Base-by-base conservation (phyloP, 1,140 invertebrate genomes). In the Drosophila gunungcola region DNA sequence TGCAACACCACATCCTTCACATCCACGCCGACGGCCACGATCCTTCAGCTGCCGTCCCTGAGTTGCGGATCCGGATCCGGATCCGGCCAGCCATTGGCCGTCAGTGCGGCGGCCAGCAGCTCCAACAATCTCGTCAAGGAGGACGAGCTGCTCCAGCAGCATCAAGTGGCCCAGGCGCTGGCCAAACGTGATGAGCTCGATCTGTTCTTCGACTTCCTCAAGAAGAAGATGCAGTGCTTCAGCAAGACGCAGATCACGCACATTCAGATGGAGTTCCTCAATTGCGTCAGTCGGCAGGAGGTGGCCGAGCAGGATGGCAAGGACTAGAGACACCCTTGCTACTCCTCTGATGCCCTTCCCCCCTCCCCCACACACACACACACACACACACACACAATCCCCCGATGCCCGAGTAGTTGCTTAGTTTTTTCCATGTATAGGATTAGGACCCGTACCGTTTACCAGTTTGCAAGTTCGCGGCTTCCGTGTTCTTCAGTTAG, bases 221-320 rank as follows among this genome's bases (percentile, higher is more conserved):
- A 92, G 36, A 91, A 91, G 68, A 92, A 92, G 60, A 91, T 92
- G 51, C 91, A 92, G 68, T 82, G 67, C 49, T 91, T 92, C 39
- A 79, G 81, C 48, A 89, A 86, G 21, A 80, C 82, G 10, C 88
- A 91, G 48, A 91, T 92, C 16, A 91, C 91, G 49, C 73, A 89
- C 57, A 92, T 92, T 49, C 91, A 92, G 61, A 85, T 92, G 68
- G 91, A 92, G 62, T 91, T 92, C 70, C 60, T 92, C 10, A 91
- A 92, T 61, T 91, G 90, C 52, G 91, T 92, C 27, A 74, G 89
- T 13, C 68, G 83, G 21, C 88, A 89, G 60, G 91, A 92, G 67
- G 73, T 75, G 34, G 79, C 67, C 96, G 95, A 81, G 95, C 94
- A 61, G 97, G 93, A 93, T 95, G 97, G 85, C 98, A 97, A 1